These are phyloP conservation scores for Morpho helenor DNA, from an alignment of 2,888 invertebrate genomes.

Conservation along the genomic window DNA sequence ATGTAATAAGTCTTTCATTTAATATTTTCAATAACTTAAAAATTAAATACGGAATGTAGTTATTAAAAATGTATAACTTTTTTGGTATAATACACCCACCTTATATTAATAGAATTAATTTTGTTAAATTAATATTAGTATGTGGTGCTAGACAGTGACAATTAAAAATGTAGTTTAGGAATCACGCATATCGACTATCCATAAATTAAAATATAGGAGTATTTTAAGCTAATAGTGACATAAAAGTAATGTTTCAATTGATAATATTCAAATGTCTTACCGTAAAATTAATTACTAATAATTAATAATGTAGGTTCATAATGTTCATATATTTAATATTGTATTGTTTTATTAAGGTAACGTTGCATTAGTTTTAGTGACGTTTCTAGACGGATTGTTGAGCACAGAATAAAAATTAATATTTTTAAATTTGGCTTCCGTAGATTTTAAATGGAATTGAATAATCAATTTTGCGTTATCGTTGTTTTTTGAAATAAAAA, in stretches of 20 bases:
- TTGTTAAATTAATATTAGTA: slow-evolving; percentile 27
- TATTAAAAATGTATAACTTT: too few relatives aligned
- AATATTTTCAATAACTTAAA: too few relatives aligned
- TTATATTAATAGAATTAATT: slow-evolving; percentile 29
- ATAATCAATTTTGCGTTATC: slow-evolving; percentile 16
- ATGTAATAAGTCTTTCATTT: too few relatives aligned
- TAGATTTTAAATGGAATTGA: slow-evolving; percentile 30
- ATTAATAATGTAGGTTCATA: slow-evolving; percentile 36
- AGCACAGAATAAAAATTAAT: slow-evolving; percentile 24
- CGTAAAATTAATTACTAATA: slow-evolving; percentile 48
- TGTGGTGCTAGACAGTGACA: slow-evolving; percentile 38
- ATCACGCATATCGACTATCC: slow-evolving; percentile 24
- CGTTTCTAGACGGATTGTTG: slow-evolving; percentile 30
- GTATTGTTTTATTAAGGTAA: slow-evolving; percentile 25
- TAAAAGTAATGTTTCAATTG: slow-evolving; percentile 16
- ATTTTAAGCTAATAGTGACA: slow-evolving; percentile 1
- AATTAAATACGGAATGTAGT: too few relatives aligned
- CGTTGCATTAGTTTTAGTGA: slow-evolving; percentile 30
- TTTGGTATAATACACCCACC: slow-evolving; percentile 32
- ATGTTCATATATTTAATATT: slow-evolving; percentile 47
- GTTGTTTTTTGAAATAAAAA: slow-evolving; percentile 16
- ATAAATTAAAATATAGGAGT: slow-evolving; percentile 1
- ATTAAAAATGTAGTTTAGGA: slow-evolving; percentile 20
- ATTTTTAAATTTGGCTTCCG: slow-evolving; percentile 45
- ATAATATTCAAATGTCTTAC: slow-evolving; percentile 40